Evolutionary conservation across 2,797 vertebrate species (phyloP).

Genomic region (Gobionotothen gibberifrons): DNA sequence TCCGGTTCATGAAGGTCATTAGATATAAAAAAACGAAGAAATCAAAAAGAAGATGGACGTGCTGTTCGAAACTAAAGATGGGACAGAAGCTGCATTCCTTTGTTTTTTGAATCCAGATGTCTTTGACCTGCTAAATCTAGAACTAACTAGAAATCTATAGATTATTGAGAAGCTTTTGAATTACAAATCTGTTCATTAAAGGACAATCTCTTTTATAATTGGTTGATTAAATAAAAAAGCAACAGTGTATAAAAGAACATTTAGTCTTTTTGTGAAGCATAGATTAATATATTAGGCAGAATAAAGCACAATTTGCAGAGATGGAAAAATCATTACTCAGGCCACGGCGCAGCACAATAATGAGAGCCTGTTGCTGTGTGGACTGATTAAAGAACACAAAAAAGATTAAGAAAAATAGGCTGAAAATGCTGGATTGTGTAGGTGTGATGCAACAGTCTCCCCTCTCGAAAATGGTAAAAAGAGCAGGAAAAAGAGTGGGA

Average conservation of each 20-base stretch:
- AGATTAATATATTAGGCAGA: constrained; percentile 28
- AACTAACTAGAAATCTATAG: too few relatives aligned
- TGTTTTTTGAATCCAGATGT: too few relatives aligned
- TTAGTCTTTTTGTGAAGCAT: constrained; percentile 25
- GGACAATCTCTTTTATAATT: constrained; percentile 22
- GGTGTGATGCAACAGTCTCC: neutral
- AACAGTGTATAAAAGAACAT: constrained; percentile 21
- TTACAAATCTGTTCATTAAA: constrained; percentile 18
- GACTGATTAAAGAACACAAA: neutral
- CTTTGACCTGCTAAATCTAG: too few relatives aligned
- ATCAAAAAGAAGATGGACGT: neutral
- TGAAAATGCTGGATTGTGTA: neutral
- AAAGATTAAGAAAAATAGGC: neutral
- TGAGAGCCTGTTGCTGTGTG: neutral
- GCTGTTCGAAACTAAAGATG: neutral
- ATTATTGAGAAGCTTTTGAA: neutral
- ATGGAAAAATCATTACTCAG: constrained; percentile 25
- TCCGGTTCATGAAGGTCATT: neutral
- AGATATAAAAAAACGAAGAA: neutral
- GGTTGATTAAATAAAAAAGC: constrained; percentile 29
- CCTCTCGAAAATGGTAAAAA: neutral
- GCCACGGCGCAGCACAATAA: constrained; percentile 9
- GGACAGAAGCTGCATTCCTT: neutral
- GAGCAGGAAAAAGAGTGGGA: neutral
- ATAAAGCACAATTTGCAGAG: constrained; percentile 23